Conservation (phyloP, 1,140 invertebrate genomes). For the Apocrypta bakeri region DNA sequence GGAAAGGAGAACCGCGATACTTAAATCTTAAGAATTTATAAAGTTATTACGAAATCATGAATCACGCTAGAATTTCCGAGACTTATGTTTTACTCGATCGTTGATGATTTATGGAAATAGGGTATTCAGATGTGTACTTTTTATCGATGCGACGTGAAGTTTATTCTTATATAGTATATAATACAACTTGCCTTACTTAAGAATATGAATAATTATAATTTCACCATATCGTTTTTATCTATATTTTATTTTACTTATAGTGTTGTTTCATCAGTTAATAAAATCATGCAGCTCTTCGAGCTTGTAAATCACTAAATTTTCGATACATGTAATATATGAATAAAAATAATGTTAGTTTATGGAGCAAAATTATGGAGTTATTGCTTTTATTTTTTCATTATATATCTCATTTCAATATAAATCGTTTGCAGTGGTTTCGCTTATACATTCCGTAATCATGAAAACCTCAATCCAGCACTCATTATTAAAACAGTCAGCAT, state of each 20-base stretch:
- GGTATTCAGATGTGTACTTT: background rate
- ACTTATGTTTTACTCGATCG: background rate
- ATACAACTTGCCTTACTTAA: background rate
- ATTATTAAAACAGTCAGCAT: background rate
- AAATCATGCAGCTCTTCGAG: background rate
- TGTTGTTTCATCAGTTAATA: background rate
- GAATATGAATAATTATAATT: background rate
- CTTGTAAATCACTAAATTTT: slow-evolving; percentile 17
- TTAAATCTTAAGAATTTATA: slow-evolving; percentile 7
- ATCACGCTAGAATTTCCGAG: background rate
- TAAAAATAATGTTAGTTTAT: slow-evolving; percentile 30
- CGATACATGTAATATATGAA: slow-evolving; percentile 35
- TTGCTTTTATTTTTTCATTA: background rate
- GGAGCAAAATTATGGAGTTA: background rate
- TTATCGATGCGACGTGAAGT: background rate
- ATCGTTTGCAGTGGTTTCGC: background rate
- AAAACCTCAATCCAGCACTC: background rate
- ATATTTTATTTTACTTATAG: background rate
- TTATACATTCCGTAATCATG: background rate
- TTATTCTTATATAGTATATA: background rate
- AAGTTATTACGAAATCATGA: background rate
- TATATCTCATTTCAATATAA: background rate
- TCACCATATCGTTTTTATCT: background rate
- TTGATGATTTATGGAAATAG: background rate
- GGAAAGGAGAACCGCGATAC: background rate